Evolutionary conservation across 2,888 invertebrate genomes (phyloP), one percentile per base, ranked within the genome.

Genomic region (Epinotia demarniana): DNA sequence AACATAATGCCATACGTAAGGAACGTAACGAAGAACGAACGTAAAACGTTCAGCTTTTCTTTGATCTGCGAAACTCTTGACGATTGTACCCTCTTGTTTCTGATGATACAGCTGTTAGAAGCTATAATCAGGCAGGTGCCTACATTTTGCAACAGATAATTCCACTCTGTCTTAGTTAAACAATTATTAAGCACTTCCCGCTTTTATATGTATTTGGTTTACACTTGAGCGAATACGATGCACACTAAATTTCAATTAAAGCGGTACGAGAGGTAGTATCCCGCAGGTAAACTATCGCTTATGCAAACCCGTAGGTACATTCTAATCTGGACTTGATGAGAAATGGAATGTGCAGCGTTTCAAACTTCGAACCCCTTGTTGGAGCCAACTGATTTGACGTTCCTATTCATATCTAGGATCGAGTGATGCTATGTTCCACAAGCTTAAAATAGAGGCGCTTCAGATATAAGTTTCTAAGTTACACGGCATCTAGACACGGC

Each of bases 311-410:
- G 49, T n/a, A n/a, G n/a, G n/a, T 49, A 16, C 39, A 62, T 18
- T 71, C 39, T 43, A 60, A 49, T 62, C 63, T 64, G 33, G 13
- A 39, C 49, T 62, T 16, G 46, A 64, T 62, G 63, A 46, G 62
- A 63, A 49, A 57, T 33, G 63, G 46, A 49, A 61, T 53, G 60
- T 33, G 61, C 46, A 27, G 33, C 27, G 49, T 58, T 70, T 64
- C 12, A 18, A 57, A 57, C 55, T 57, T 18, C 43, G 39, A 39
- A 39, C 39, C 39, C 8, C 9, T 58, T 57, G 19, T 23, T 64
- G 27, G 60, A 68, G 55, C 68, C 13, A 63, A 73, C 61, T 73
- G 19, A 0, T 49, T 9, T 57, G 53, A 49, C 23, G 3, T 27
- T 27, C 27, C 6, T 49, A 49, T 39, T 53, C n/a, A n/a, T 23